phyloP scores from a whole-genome alignment of 2,113 vertebrate genomes.

The Cyprinodon variegatus region DNA sequence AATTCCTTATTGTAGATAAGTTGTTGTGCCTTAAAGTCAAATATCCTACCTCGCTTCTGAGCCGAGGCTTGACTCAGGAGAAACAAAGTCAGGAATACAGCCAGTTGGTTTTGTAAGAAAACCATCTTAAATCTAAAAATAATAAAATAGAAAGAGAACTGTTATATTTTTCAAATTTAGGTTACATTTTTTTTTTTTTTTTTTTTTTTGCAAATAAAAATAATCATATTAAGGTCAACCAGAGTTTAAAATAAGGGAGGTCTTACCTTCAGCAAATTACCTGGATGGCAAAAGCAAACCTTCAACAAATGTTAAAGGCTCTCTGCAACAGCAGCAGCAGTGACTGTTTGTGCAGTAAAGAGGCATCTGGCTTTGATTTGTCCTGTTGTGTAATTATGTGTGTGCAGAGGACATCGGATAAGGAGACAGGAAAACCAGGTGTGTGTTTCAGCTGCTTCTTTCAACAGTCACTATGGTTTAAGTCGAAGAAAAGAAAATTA shows the following conservation, averaged over 20 bases:
- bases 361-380: constrained; percentile 33
- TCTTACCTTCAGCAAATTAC: constrained; percentile 38
- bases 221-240: not conserved
- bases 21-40: not conserved
- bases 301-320: not conserved
- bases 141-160: not conserved
- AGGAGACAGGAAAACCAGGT: not conserved
- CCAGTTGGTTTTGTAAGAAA: constrained; percentile 16
- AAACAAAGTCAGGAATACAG: constrained; percentile 32
- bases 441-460: constrained; percentile 4
- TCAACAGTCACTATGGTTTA: not conserved
- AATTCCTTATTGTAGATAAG: not conserved
- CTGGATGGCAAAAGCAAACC: not conserved
- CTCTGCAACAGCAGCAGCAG: not conserved
- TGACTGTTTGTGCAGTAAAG: not conserved
- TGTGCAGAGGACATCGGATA: constrained; percentile 2
- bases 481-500: not conserved
- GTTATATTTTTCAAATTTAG: not conserved
- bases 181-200: too few relatives aligned
- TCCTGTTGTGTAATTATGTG: constrained; percentile 2
- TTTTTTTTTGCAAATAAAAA: too few relatives aligned
- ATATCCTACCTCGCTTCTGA: constrained; percentile 31
- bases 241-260: not conserved
- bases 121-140: constrained; percentile 51
- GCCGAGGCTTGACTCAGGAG: constrained; percentile 25